Evolutionary conservation across 2,797 vertebrate genomes (phyloP).

Genomic region (Pterois miles): DNA sequence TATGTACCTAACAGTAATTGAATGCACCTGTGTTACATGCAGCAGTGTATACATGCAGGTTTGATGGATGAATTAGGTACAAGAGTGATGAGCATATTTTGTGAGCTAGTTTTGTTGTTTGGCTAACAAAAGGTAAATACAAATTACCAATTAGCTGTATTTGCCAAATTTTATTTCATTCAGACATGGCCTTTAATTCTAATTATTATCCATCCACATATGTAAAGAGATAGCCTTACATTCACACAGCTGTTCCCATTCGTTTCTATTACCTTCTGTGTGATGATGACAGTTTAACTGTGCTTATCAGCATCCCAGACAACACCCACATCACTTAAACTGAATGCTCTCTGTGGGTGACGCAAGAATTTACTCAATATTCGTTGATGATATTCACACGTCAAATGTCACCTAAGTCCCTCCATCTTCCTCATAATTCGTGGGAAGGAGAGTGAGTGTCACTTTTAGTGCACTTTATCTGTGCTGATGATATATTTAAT

Average conservation of each 20-base stretch:
- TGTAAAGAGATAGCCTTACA: background rate
- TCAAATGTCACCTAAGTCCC: background rate
- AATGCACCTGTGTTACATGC: background rate
- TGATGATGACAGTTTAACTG: background rate
- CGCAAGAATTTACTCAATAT: background rate
- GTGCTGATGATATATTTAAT: background rate
- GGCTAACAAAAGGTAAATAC: too few relatives aligned
- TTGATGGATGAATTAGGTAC: background rate
- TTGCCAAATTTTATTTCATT: background rate
- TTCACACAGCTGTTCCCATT: background rate
- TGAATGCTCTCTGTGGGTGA: background rate
- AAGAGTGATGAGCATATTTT: background rate
- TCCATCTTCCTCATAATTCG: background rate
- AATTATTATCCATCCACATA: background rate
- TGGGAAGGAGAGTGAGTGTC: background rate
- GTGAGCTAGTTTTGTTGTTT: background rate
- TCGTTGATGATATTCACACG: background rate
- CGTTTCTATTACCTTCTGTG: background rate
- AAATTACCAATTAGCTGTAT: background rate
- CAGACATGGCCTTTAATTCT: background rate
- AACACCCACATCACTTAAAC: background rate
- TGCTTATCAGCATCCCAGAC: background rate
- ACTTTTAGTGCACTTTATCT: background rate
- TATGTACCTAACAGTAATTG: background rate
- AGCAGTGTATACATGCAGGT: background rate